A percentile compares a stretch with the other conserved stretches of the same genome.
Evolutionary conservation across 2,113 vertebrate genomes (phyloP).

Genomic region (Clarias magur): DNA sequence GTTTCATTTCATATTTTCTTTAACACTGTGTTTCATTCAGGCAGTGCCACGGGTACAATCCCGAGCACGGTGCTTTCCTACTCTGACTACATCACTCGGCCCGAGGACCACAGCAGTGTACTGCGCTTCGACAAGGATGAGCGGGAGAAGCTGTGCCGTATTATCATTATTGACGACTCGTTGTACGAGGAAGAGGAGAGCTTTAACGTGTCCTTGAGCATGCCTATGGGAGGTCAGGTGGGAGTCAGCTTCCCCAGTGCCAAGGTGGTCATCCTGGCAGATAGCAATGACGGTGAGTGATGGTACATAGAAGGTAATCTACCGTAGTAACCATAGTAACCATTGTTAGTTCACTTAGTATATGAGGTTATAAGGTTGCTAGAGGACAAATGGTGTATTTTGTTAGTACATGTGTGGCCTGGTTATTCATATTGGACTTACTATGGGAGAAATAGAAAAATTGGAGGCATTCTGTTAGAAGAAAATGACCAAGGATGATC

Average conservation of each 20-base stretch:
- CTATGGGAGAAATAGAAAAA: neutral
- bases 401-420: neutral
- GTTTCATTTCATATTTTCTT: neutral
- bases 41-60: constrained; percentile 77
- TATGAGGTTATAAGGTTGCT: neutral
- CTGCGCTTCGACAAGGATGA: constrained; percentile 82
- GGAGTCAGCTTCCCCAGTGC: constrained; percentile 74
- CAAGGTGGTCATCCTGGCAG: constrained; percentile 77
- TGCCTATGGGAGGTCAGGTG: constrained; percentile 79
- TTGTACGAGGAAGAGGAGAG: constrained; percentile 85
- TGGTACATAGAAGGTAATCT: neutral
- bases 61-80: constrained; percentile 77
- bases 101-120: constrained; percentile 80
- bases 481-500: neutral
- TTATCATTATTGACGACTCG: constrained; percentile 84
- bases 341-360: neutral
- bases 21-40: constrained; percentile 57
- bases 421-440: neutral
- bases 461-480: neutral
- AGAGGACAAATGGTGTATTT: neutral
- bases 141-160: constrained; percentile 74
- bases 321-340: neutral
- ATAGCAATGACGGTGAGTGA: constrained; percentile 81
- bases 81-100: constrained; percentile 83
- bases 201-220: constrained; percentile 81